Conservation (phyloP, 1,140 invertebrate species). For the Anthonomus grandis region DNA sequence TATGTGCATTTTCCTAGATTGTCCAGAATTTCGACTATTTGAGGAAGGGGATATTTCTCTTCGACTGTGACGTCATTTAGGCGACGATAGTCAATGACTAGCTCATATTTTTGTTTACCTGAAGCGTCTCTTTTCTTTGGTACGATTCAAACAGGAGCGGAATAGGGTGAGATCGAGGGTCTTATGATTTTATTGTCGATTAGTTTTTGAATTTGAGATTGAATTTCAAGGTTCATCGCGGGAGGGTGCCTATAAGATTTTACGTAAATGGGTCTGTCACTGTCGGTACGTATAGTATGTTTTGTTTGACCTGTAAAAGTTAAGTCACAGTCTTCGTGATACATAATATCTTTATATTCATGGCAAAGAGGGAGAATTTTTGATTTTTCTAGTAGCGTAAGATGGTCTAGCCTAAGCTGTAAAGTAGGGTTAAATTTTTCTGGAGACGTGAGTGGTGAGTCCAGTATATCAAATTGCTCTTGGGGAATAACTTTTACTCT, state of each 20-base stretch:
- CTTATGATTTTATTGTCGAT: conserved; percentile 38
- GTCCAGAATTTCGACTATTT: conserved; percentile 52
- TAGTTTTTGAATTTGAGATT: conserved; percentile 36
- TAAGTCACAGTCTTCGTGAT: conserved; percentile 10
- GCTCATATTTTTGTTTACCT: conserved; percentile 41
- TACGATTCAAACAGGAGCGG: conserved; percentile 41
- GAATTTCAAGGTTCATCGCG: too few relatives aligned
- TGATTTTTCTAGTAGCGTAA: conserved; percentile 6
- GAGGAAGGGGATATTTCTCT: conserved; percentile 55
- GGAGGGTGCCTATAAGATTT: conserved; percentile 35
- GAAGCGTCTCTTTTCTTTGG: conserved; percentile 45
- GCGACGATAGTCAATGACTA: conserved; percentile 49
- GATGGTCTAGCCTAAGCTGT: conserved; percentile 11
- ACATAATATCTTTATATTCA: conserved; percentile 20
- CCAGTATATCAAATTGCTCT: conserved; percentile 3
- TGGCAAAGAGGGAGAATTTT: conserved; percentile 12
- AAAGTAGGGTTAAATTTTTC: not conserved
- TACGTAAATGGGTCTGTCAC: conserved; percentile 8
- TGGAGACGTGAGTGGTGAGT: not conserved
- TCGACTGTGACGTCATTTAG: conserved; percentile 47
- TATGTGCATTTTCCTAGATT: conserved; percentile 49
- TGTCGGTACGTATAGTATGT: conserved; percentile 6
- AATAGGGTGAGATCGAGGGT: conserved; percentile 41
- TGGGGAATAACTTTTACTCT: conserved; percentile 11
- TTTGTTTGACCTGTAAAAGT: conserved; percentile 18